Evolutionary conservation across 53 echinoderm and acorn worm genomes (phyloP).

Genomic region (Pentamera pediparva): DNA sequence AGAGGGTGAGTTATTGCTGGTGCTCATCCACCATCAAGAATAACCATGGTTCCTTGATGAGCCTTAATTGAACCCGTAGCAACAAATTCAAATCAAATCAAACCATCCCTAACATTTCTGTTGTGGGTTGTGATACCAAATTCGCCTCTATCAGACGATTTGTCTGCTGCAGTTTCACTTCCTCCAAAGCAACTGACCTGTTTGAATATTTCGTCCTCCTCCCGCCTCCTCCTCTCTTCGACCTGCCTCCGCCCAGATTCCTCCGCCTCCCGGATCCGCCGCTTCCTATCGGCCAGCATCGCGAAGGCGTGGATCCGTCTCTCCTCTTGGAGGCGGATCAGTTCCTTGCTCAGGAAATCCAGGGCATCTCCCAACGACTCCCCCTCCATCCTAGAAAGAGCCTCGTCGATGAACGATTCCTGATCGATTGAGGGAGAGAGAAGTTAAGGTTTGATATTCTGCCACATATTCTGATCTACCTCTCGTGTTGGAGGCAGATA

Average conservation of each 20-base stretch:
- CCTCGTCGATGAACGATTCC: conserved; percentile 92
- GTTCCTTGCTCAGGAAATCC: conserved; percentile 98
- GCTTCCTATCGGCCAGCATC: conserved; percentile 90
- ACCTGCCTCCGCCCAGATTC: conserved; percentile 90
- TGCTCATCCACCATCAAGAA: too few relatives aligned
- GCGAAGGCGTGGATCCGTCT: conserved; percentile 95
- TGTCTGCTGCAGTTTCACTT: neutral
- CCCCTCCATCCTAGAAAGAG: conserved; percentile 73
- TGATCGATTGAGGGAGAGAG: too few relatives aligned
- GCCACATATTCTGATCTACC: too few relatives aligned
- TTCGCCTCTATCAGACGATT: too few relatives aligned
- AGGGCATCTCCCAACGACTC: conserved; percentile 75
- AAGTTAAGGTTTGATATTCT: too few relatives aligned
- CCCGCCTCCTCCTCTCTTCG: conserved; percentile 85
- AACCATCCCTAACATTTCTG: too few relatives aligned
- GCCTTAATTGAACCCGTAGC: too few relatives aligned
- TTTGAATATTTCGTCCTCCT: conserved; percentile 97
- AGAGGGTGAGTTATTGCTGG: too few relatives aligned
- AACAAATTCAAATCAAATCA: too few relatives aligned
- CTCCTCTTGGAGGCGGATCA: conserved; percentile 92
- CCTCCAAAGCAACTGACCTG: conserved; percentile 56
- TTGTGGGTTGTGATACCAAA: too few relatives aligned
- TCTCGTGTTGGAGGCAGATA: too few relatives aligned
- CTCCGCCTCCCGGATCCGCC: conserved; percentile 87
- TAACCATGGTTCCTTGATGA: too few relatives aligned